Evolutionary conservation across 1,140 invertebrate genomes (phyloP).

Genomic region (Heliothis virescens): DNA sequence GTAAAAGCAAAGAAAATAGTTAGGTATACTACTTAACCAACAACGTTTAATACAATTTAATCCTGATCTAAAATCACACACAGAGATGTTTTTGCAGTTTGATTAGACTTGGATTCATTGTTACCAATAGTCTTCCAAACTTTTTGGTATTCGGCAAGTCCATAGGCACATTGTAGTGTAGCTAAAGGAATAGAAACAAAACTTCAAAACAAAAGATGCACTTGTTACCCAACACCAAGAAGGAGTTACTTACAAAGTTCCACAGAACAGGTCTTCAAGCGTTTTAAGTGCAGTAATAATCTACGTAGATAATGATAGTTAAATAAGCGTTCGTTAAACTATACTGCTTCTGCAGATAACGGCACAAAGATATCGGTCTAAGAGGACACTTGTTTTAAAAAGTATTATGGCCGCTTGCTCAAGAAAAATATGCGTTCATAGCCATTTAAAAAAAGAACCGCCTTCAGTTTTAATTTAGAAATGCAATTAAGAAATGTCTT

Average conservation of each 20-base stretch:
- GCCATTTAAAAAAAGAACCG: conserved; percentile 6
- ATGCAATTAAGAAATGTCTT: conserved; percentile 1
- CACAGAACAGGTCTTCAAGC: conserved; percentile 3
- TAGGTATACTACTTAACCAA: too few relatives aligned
- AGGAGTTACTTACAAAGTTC: conserved; percentile 8
- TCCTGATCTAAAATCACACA: too few relatives aligned
- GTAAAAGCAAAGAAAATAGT: too few relatives aligned
- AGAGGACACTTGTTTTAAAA: conserved; percentile 37
- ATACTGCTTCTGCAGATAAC: conserved; percentile 29
- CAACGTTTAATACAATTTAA: too few relatives aligned
- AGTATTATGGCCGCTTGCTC: conserved; percentile 12
- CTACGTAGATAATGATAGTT: conserved; percentile 40
- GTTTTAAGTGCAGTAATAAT: conserved; percentile 42
- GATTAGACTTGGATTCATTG: too few relatives aligned
- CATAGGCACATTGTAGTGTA: too few relatives aligned
- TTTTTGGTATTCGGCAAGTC: too few relatives aligned
- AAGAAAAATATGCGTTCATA: background rate
- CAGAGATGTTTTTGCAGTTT: too few relatives aligned
- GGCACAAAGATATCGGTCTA: background rate
- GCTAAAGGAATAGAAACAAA: background rate
- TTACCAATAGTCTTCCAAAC: too few relatives aligned
- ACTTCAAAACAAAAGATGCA: conserved; percentile 7
- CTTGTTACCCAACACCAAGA: conserved; percentile 14
- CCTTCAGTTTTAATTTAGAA: background rate
- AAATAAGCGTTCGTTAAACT: conserved; percentile 31